Percentiles rank a stretch among this genome's conserved stretches.
Evolutionary conservation across 2,113 vertebrate genomes (phyloP).

Genomic region (Cygnus buccinator): DNA sequence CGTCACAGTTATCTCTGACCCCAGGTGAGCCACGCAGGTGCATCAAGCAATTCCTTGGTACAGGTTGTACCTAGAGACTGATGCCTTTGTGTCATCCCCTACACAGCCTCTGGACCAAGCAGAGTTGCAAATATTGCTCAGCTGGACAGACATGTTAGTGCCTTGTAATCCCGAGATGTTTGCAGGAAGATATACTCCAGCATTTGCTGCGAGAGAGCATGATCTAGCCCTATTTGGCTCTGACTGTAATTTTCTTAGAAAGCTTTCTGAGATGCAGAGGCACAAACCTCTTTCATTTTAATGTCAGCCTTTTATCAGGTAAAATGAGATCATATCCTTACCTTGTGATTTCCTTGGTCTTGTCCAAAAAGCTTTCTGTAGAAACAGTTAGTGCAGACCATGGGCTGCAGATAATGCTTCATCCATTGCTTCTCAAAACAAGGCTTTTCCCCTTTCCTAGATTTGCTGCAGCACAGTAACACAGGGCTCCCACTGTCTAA

Average conservation of each 20-base stretch:
- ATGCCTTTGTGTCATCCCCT: background rate
- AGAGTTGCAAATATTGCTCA: background rate
- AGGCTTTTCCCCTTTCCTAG: background rate
- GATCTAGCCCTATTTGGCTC: background rate
- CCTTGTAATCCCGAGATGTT: background rate
- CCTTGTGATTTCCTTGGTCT: background rate
- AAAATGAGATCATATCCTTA: background rate
- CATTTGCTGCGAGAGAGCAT: background rate
- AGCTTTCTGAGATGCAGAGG: background rate
- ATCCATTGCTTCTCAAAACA: background rate
- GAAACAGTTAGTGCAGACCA: background rate
- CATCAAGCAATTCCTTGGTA: background rate
- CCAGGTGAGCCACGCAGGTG: constrained; percentile 51
- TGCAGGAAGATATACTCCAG: background rate
- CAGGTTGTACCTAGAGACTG: background rate
- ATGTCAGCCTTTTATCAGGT: background rate
- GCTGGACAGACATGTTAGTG: background rate
- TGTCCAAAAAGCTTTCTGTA: background rate
- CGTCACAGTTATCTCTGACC: constrained; percentile 30
- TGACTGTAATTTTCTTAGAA: background rate
- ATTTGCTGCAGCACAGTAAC: background rate
- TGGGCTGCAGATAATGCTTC: background rate
- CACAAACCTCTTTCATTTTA: background rate
- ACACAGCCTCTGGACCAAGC: background rate
- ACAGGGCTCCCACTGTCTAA: background rate